Evolutionary conservation across 35 echinoderm and acorn worm species (phyloP).

Genomic region (Lytechinus pictus): DNA sequence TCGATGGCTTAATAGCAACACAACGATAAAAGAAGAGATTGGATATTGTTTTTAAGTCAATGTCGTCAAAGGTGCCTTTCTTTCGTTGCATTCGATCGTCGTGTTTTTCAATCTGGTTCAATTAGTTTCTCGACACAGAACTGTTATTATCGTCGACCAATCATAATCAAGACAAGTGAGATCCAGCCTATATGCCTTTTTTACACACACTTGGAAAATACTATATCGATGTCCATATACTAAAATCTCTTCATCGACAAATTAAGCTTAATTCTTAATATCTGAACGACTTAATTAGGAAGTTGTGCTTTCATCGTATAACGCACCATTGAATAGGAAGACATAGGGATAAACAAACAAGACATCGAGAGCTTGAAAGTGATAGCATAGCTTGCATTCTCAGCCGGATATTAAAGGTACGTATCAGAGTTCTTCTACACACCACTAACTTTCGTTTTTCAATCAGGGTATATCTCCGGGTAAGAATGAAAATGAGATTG

Average conservation of each 20-base stretch:
- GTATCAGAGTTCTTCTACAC: not conserved
- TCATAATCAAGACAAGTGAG: not conserved
- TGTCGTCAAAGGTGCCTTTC: not conserved
- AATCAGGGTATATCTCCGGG: no score
- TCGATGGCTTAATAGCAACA: not conserved
- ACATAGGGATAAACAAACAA: not conserved
- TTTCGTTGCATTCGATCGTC: not conserved
- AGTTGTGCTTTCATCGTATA: not conserved
- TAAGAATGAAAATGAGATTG: no score
- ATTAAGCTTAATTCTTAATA: not conserved
- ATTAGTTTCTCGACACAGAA: not conserved
- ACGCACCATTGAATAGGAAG: not conserved
- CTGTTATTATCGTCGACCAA: no score
- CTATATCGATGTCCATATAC: not conserved
- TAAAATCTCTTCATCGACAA: not conserved
- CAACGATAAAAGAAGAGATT: not conserved
- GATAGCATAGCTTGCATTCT: conserved; percentile 1
- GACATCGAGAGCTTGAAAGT: conserved; percentile 1
- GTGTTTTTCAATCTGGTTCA: not conserved
- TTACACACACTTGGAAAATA: not conserved
- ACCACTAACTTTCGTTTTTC: no score
- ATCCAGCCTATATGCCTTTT: not conserved
- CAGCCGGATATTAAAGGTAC: conserved; percentile 9
- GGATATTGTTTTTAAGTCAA: not conserved
- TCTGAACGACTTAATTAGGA: not conserved